Evolutionary conservation across 2,797 vertebrate genomes (phyloP).

Genomic region (Hyperoplus lanceolatus): DNA sequence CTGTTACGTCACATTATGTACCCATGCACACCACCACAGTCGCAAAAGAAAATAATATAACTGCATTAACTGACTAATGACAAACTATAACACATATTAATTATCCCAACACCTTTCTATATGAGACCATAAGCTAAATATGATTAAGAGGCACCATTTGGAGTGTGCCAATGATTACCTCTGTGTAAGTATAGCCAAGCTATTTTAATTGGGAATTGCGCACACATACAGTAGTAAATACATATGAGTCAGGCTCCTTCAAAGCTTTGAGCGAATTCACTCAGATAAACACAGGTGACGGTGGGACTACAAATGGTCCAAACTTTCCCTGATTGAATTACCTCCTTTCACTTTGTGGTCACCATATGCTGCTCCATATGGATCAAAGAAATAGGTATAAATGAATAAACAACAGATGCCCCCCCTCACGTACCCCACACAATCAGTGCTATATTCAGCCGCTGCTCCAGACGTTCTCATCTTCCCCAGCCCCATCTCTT

Average conservation of each 20-base stretch:
- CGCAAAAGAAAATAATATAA: too few relatives aligned
- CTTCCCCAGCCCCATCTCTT: not conserved
- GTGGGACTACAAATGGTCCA: slow-evolving; percentile 34
- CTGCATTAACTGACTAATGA: too few relatives aligned
- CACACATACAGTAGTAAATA: not conserved
- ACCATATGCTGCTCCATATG: slow-evolving; percentile 59
- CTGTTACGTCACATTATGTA: too few relatives aligned
- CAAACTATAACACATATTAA: too few relatives aligned
- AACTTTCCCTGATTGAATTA: slow-evolving; percentile 40
- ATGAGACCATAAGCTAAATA: too few relatives aligned
- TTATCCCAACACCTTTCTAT: too few relatives aligned
- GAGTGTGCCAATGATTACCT: slow-evolving; percentile 8
- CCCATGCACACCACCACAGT: too few relatives aligned
- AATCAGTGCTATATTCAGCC: slow-evolving; percentile 5
- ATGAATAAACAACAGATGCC: slow-evolving; percentile 17
- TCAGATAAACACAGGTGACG: slow-evolving; percentile 48
- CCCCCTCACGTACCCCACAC: slow-evolving; percentile 3
- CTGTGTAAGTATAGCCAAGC: slow-evolving; percentile 17
- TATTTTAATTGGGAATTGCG: not conserved
- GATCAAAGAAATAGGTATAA: slow-evolving; percentile 41
- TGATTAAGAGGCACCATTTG: not conserved
- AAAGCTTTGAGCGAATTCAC: not conserved
- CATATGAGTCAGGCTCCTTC: slow-evolving; percentile 12
- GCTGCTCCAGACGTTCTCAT: not conserved
- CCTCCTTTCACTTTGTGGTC: slow-evolving; percentile 5